Percentiles rank a stretch among this genome's conserved stretches.
These are phyloP conservation scores for Neogobius melanostomus DNA, from an alignment of 2,113 vertebrate species.

Conservation along the genomic window DNA sequence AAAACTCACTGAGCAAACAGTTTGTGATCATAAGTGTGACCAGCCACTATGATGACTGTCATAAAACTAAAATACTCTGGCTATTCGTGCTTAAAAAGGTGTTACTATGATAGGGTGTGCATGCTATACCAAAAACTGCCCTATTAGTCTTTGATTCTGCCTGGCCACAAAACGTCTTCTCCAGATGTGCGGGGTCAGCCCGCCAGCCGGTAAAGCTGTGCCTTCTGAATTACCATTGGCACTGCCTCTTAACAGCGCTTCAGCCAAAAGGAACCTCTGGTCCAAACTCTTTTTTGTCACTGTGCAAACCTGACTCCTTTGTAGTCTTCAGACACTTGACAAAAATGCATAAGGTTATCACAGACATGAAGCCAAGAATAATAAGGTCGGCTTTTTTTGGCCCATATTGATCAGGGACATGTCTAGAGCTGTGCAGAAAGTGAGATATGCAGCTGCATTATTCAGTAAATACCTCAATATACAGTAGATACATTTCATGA, in stretches of 20 bases:
- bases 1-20: conserved; percentile 35
- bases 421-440: conserved; percentile 46
- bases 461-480: conserved; percentile 74
- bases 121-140: conserved; percentile 47
- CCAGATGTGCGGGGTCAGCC: conserved; percentile 63
- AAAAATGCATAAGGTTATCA: conserved; percentile 63
- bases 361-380: conserved; percentile 66
- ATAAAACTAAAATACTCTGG: conserved; percentile 57
- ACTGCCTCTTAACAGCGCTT: conserved; percentile 43
- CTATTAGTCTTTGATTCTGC: conserved; percentile 57
- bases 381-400: conserved; percentile 67
- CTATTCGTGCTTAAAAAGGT: conserved; percentile 62
- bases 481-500: background rate
- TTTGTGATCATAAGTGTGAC: conserved; percentile 38
- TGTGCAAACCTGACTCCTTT: conserved; percentile 47
- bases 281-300: conserved; percentile 43
- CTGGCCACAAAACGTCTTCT: conserved; percentile 59
- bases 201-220: conserved; percentile 45
- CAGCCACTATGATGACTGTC: conserved; percentile 28
- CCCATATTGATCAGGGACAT: conserved; percentile 66
- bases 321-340: conserved; percentile 30
- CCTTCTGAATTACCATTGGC: conserved; percentile 51
- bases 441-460: conserved; percentile 69
- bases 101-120: conserved; percentile 59
- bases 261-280: conserved; percentile 42